phyloP scores from a whole-genome alignment of 2,797 vertebrate species.

The Tragelaphus oryx region DNA sequence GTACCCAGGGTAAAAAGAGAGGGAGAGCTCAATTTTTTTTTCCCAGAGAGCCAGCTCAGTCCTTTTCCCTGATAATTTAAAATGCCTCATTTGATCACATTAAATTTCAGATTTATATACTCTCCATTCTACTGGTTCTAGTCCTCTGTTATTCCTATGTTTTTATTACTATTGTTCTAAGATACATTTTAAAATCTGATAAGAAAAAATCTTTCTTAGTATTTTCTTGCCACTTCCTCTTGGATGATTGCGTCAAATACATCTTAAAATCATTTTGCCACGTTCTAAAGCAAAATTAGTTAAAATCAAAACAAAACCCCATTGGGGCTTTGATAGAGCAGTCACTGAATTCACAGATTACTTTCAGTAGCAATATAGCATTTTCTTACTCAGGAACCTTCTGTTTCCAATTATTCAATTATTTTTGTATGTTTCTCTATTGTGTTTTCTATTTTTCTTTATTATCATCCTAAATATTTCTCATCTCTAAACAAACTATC shows the following conservation, averaged over 20 bases:
- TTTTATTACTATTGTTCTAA: background rate
- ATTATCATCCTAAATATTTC: conserved; percentile 7
- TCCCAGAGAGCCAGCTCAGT: background rate
- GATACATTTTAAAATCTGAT: background rate
- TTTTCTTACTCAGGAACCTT: background rate
- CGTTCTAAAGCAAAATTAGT: conserved; percentile 7
- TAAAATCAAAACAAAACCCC: background rate
- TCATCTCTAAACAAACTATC: background rate
- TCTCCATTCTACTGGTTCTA: background rate
- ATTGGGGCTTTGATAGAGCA: background rate
- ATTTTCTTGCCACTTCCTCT: background rate
- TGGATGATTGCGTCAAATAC: background rate
- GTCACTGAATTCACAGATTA: background rate
- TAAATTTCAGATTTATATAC: background rate
- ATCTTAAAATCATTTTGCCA: background rate
- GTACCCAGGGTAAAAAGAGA: background rate
- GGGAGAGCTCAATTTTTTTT: background rate
- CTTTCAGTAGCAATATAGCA: background rate
- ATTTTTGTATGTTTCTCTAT: background rate
- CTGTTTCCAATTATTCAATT: background rate
- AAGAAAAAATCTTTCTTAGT: background rate
- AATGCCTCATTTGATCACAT: background rate
- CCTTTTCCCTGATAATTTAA: background rate
- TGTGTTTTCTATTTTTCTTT: background rate
- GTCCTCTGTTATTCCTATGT: background rate